Conservation (phyloP, 2,797 vertebrate species). For the Anguilla megastoma region DNA sequence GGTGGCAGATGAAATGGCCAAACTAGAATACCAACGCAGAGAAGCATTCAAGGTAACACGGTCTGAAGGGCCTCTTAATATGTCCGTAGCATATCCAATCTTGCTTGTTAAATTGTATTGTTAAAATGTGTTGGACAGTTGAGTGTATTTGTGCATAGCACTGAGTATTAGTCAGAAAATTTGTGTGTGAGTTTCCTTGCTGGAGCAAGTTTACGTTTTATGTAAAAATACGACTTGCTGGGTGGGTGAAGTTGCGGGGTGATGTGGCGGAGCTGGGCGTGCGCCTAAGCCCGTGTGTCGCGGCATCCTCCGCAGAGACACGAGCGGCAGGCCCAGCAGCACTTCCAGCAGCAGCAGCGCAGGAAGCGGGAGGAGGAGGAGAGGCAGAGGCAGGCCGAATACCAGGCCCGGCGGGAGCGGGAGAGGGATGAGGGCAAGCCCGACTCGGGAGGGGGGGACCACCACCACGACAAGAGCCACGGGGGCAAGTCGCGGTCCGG, state of each 20-base stretch:
- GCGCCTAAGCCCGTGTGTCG: neutral
- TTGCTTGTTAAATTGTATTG: neutral
- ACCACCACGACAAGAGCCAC: slow-evolving; percentile 83
- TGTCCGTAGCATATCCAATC: neutral
- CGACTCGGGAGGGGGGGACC: slow-evolving; percentile 71
- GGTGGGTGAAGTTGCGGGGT: neutral
- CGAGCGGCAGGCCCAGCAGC: slow-evolving; percentile 94
- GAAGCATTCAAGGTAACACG: slow-evolving; percentile 91
- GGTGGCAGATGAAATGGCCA: slow-evolving; percentile 95
- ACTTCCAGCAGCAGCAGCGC: slow-evolving; percentile 93
- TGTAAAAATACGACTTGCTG: no score
- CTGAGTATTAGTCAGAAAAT: no score
- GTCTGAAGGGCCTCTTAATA: neutral
- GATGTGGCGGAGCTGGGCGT: neutral
- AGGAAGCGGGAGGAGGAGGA: slow-evolving; percentile 95
- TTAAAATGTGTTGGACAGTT: no score
- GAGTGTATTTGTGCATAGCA: no score
- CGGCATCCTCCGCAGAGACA: slow-evolving; percentile 78
- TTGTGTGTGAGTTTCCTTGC: no score
- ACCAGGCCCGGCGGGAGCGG: slow-evolving; percentile 84
- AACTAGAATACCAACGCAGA: slow-evolving; percentile 91
- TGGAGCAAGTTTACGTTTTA: no score
- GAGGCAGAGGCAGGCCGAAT: slow-evolving; percentile 88
- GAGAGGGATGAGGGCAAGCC: slow-evolving; percentile 84
- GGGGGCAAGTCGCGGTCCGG: slow-evolving; percentile 75